A percentile compares a stretch with the other conserved stretches of the same genome.
Conservation (phyloP, 2,113 vertebrate genomes). For the Tapirus terrestris region DNA sequence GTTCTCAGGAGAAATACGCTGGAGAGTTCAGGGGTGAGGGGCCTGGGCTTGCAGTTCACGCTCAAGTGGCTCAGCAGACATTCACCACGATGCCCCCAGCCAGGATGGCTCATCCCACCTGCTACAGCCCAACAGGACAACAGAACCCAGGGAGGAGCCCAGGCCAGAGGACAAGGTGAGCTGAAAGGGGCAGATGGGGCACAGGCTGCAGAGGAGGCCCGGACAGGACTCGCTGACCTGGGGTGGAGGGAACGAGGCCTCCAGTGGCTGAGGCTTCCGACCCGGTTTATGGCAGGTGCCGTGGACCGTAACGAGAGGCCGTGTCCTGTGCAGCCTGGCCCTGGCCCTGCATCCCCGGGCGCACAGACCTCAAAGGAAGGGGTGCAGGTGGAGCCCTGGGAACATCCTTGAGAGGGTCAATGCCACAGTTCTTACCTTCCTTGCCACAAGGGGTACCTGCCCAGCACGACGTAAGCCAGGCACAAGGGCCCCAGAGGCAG, state of each 20-base stretch:
- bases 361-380: not conserved
- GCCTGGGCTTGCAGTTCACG: not conserved
- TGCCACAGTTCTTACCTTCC: not conserved
- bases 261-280: not conserved
- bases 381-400: too few relatives aligned
- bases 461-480: not conserved
- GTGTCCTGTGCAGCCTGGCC: rapidly evolving
- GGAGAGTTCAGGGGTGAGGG: not conserved
- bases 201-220: rapidly evolving
- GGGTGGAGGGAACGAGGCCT: not conserved
- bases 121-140: not conserved
- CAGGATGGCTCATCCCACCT: not conserved
- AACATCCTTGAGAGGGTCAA: not conserved
- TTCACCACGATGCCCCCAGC: not conserved
- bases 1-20: rapidly evolving
- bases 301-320: rapidly evolving
- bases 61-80: not conserved
- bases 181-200: rapidly evolving
- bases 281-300: rapidly evolving
- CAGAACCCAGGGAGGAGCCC: not conserved
- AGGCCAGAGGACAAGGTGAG: not conserved
- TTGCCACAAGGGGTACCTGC: not conserved
- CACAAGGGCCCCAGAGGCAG: not conserved
- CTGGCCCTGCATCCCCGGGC: not conserved
- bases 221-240: not conserved